Percentiles rank a stretch among this genome's conserved stretches.
phyloP scores from a whole-genome alignment of 1,140 invertebrate species.

The Globodera ellingtonae region DNA sequence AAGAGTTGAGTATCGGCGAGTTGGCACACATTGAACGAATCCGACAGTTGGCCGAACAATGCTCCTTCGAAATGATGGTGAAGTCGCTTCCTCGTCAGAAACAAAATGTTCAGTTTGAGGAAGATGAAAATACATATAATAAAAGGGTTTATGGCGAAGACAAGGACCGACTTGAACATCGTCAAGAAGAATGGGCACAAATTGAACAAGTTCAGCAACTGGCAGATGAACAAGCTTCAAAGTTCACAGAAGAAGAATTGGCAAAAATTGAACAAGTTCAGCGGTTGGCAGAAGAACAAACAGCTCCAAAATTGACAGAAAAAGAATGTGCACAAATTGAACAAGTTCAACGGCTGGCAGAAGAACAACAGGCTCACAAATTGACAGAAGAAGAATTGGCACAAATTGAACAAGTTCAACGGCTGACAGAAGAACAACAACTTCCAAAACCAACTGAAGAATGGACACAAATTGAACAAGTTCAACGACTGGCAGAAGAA shows the following conservation, averaged over 20 bases:
- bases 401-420: slow-evolving; percentile 48
- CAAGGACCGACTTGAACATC: too few species aligned
- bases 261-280: not conserved
- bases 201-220: not conserved
- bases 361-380: slow-evolving; percentile 19
- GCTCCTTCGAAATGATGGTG: slow-evolving; percentile 26
- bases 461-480: not conserved
- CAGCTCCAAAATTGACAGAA: slow-evolving; percentile 29
- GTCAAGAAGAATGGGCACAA: not conserved
- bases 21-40: slow-evolving; percentile 37
- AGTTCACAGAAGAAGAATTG: slow-evolving; percentile 31
- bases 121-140: not conserved
- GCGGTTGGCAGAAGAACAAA: not conserved
- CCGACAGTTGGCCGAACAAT: slow-evolving; percentile 39
- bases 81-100: slow-evolving; percentile 9
- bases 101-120: slow-evolving; percentile 1
- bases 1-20: not conserved
- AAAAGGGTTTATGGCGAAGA: not conserved
- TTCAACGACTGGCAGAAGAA: not conserved
- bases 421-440: slow-evolving; percentile 29
- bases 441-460: not conserved
- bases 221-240: not conserved
- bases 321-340: slow-evolving; percentile 53
- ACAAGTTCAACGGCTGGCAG: slow-evolving; percentile 40
- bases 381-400: slow-evolving; percentile 49